A percentile compares a stretch with the other conserved stretches of the same genome.
Evolutionary conservation across 1,140 invertebrate species (phyloP).

Genomic region (Polypedilum pembai): DNA sequence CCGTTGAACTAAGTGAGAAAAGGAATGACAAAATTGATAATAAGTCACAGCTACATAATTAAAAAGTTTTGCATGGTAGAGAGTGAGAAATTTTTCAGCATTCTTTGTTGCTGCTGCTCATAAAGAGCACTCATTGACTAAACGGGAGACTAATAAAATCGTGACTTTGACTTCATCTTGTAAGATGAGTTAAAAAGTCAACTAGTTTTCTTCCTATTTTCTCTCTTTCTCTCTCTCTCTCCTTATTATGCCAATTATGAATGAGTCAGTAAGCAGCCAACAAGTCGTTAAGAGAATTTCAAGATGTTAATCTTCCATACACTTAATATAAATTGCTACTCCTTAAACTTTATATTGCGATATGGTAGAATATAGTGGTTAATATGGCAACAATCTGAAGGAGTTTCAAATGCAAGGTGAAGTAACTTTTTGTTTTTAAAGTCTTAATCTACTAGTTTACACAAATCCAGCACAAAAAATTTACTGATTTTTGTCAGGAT

Average conservation of each 20-base stretch:
- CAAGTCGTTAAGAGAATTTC: background rate
- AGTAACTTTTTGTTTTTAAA: too few species aligned
- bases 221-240: background rate
- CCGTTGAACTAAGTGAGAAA: background rate
- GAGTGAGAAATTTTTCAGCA: background rate
- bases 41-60: constrained; percentile 26
- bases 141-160: background rate
- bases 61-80: constrained; percentile 24
- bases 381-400: too few species aligned
- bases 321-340: background rate
- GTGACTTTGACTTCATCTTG: background rate
- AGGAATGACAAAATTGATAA: constrained; percentile 24
- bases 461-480: too few species aligned
- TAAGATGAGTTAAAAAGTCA: constrained; percentile 10
- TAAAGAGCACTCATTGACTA: background rate
- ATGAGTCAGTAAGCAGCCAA: constrained; percentile 3
- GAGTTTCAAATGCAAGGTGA: too few species aligned
- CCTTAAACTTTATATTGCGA: background rate
- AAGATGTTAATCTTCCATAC: background rate
- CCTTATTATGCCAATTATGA: background rate
- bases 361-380: too few species aligned
- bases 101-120: background rate
- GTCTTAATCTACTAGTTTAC: too few species aligned
- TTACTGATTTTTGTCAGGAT: too few species aligned
- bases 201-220: background rate